Percentiles rank a stretch among this genome's conserved stretches.
phyloP scores from a whole-genome alignment of 2,797 vertebrate genomes.

The Arrhamphus sclerolepis region DNA sequence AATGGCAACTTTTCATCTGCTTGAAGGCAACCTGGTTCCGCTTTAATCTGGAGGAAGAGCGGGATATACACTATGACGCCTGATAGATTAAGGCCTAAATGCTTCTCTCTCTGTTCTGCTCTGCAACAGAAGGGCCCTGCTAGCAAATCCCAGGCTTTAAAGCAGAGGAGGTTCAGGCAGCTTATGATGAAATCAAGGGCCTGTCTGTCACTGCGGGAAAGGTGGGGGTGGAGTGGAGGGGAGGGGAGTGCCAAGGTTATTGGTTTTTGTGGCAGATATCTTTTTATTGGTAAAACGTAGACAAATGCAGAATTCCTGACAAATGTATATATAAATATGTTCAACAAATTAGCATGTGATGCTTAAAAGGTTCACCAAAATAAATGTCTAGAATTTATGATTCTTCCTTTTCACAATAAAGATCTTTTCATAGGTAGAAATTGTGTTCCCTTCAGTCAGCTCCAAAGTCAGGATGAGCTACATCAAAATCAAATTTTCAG shows the following conservation, averaged over 20 bases:
- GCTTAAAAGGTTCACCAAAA: too few relatives aligned
- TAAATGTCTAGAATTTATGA: too few relatives aligned
- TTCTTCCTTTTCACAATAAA: too few relatives aligned
- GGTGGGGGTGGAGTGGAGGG: constrained; percentile 42
- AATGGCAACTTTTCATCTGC: constrained; percentile 53
- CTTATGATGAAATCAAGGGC: constrained; percentile 82
- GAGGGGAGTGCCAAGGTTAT: constrained; percentile 50
- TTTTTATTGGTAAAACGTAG: too few relatives aligned
- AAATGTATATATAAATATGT: too few relatives aligned
- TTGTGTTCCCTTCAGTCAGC: too few relatives aligned
- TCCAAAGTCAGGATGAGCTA: too few relatives aligned
- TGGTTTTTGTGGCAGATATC: constrained; percentile 12
- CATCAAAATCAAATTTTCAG: too few relatives aligned
- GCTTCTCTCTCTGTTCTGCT: constrained; percentile 63
- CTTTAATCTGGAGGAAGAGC: constrained; percentile 76
- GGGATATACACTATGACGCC: constrained; percentile 67
- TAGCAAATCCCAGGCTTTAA: constrained; percentile 81
- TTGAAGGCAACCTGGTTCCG: constrained; percentile 57
- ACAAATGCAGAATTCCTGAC: too few relatives aligned
- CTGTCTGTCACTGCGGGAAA: constrained; percentile 69
- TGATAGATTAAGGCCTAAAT: constrained; percentile 75
- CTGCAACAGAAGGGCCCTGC: constrained; percentile 79
- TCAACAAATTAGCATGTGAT: too few relatives aligned
- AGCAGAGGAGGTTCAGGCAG: constrained; percentile 76
- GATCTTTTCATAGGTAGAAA: too few relatives aligned